Evolutionary conservation across 2,113 vertebrate genomes (phyloP).

Genomic region (Anseranas semipalmata): DNA sequence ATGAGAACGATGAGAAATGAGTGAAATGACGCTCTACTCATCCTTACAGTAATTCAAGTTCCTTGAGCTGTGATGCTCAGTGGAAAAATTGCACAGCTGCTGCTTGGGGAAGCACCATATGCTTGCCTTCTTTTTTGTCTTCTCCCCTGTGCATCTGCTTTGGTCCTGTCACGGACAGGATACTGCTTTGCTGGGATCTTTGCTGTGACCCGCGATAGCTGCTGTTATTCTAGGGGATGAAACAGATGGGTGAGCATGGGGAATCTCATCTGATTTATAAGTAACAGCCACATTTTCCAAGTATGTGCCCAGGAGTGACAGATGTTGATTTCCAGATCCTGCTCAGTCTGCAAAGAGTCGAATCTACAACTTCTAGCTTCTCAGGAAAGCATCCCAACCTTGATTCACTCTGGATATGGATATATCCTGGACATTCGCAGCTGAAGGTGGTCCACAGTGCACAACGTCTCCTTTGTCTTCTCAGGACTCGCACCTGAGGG

Average conservation of each 20-base stretch:
- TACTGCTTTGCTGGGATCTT: not conserved
- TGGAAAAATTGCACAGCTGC: not conserved
- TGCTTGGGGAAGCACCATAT: not conserved
- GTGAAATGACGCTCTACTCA: not conserved
- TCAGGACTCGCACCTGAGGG: accelerated
- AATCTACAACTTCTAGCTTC: not conserved
- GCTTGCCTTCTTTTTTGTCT: not conserved
- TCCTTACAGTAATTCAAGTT: not conserved
- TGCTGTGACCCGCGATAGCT: not conserved
- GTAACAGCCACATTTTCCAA: not conserved
- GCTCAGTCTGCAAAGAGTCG: not conserved
- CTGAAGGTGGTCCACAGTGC: not conserved
- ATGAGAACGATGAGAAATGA: not conserved
- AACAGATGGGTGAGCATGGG: not conserved
- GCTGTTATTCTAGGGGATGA: not conserved
- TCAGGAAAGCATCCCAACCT: not conserved
- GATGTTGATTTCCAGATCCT: not conserved
- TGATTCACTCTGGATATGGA: not conserved
- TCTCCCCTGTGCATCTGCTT: not conserved
- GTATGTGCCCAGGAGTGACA: not conserved
- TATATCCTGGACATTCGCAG: not conserved
- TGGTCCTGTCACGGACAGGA: not conserved
- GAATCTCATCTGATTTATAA: not conserved
- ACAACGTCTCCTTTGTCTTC: not conserved
- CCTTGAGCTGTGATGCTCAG: not conserved